phyloP scores from a whole-genome alignment of 2,113 vertebrate species.

The Tyto alba region DNA sequence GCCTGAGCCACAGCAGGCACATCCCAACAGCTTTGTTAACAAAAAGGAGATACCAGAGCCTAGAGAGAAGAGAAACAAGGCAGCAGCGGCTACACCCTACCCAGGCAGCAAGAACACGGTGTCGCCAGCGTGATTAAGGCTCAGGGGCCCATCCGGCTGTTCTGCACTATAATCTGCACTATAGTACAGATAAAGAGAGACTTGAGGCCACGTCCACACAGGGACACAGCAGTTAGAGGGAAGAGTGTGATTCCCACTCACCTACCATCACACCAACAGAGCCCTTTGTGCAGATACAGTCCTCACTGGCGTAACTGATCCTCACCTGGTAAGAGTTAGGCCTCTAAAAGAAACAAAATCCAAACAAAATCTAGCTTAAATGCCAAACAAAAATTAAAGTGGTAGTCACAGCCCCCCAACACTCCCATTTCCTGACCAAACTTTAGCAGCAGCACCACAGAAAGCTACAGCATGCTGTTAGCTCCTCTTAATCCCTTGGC shows the following conservation, averaged over 20 bases:
- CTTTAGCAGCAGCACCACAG: background rate
- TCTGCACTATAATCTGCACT: background rate
- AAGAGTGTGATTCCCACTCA: background rate
- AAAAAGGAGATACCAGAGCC: background rate
- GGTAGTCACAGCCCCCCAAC: background rate
- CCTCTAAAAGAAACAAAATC: background rate
- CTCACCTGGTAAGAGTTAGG: background rate
- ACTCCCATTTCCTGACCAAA: background rate
- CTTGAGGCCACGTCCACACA: rapidly evolving
- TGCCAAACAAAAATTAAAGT: background rate
- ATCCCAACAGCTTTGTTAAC: background rate
- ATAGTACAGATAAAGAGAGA: background rate
- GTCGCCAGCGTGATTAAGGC: background rate
- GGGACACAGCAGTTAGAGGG: rapidly evolving
- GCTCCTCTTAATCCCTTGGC: background rate
- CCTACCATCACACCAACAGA: background rate
- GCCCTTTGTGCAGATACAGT: rapidly evolving
- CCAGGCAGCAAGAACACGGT: rapidly evolving
- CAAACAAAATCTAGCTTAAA: background rate
- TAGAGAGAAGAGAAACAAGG: background rate
- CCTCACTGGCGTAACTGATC: background rate
- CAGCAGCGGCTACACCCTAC: background rate
- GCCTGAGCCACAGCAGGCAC: background rate
- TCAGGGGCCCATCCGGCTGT: background rate
- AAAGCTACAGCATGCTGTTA: background rate